These are phyloP conservation scores for Apodemus agrarius DNA, from an alignment of 2,797 vertebrate species.

Conservation along the genomic window DNA sequence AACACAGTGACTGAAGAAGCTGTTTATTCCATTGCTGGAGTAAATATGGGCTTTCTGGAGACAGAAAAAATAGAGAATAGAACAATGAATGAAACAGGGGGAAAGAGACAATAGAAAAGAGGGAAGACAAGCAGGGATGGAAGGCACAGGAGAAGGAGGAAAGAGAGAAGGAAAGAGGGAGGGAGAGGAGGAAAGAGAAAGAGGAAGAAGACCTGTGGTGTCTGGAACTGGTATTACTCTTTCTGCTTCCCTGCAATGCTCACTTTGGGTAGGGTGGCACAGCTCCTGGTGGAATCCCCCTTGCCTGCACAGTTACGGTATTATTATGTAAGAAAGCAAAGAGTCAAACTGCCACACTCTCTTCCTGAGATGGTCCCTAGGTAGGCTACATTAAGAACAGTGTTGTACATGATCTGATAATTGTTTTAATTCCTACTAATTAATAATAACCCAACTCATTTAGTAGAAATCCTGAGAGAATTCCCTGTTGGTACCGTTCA, in stretches of 20 bases:
- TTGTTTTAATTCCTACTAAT: slow-evolving; percentile 75
- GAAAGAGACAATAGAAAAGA: neutral
- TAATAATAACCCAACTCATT: slow-evolving; percentile 76
- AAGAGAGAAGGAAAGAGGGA: neutral
- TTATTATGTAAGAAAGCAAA: slow-evolving; percentile 54
- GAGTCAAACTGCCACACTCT: neutral
- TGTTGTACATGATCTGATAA: slow-evolving; percentile 53
- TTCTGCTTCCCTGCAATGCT: neutral
- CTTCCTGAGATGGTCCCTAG: slow-evolving; percentile 2
- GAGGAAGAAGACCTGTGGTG: neutral
- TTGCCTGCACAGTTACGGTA: neutral
- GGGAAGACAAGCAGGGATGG: neutral
- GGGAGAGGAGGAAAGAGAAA: neutral
- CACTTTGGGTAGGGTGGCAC: neutral
- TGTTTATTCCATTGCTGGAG: neutral
- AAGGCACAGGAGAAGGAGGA: neutral
- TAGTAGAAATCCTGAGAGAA: slow-evolving; percentile 65
- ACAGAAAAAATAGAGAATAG: neutral
- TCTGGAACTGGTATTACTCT: neutral
- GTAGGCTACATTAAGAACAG: slow-evolving; percentile 49
- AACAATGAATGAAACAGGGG: neutral
- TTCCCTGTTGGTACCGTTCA: slow-evolving; percentile 45
- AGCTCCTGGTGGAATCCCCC: neutral
- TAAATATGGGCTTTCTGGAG: neutral
- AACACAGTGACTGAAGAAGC: neutral